Percentiles rank a stretch among this genome's conserved stretches.
phyloP scores from a whole-genome alignment of 2,888 invertebrate genomes.

The Eustalomyia histrio region DNA sequence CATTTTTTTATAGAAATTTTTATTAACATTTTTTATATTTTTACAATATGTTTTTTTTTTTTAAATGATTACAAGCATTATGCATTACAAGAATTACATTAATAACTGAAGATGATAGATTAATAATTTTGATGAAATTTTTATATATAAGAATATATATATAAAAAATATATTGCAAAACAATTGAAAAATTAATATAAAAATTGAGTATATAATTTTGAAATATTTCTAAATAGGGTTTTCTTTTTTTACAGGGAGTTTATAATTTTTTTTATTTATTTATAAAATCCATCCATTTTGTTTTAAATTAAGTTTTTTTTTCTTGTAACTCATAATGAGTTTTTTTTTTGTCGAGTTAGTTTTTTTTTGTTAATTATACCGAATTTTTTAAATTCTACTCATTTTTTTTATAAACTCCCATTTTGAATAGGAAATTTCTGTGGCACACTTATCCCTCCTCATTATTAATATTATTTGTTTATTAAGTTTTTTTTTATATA shows the following conservation, averaged over 20 bases:
- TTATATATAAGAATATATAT: conserved; percentile 50
- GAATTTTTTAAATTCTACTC: conserved; percentile 11
- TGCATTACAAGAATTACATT: conserved; percentile 38
- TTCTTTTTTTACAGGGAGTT: conserved; percentile 21
- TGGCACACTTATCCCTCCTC: conserved; percentile 55
- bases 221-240: conserved; percentile 28
- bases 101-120: conserved; percentile 50
- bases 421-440: conserved; percentile 6
- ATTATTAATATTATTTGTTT: conserved; percentile 21
- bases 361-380: not conserved
- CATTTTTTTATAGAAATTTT: conserved; percentile 61
- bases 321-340: conserved; percentile 18
- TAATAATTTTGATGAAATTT: conserved; percentile 31
- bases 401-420: conserved; percentile 5
- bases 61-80: conserved; percentile 62
- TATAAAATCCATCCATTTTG: conserved; percentile 14
- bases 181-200: conserved; percentile 41
- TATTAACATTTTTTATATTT: conserved; percentile 40
- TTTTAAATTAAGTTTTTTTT: conserved; percentile 3
- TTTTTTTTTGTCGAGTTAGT: not conserved
- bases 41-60: conserved; percentile 44
- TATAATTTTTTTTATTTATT: conserved; percentile 5
- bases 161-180: conserved; percentile 33
- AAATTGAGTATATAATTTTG: conserved; percentile 48
- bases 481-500: conserved; percentile 36